Evolutionary conservation across 2,888 invertebrate genomes (phyloP), one percentile per base, ranked within the genome.

Genomic region (Drosophila bunnanda): DNA sequence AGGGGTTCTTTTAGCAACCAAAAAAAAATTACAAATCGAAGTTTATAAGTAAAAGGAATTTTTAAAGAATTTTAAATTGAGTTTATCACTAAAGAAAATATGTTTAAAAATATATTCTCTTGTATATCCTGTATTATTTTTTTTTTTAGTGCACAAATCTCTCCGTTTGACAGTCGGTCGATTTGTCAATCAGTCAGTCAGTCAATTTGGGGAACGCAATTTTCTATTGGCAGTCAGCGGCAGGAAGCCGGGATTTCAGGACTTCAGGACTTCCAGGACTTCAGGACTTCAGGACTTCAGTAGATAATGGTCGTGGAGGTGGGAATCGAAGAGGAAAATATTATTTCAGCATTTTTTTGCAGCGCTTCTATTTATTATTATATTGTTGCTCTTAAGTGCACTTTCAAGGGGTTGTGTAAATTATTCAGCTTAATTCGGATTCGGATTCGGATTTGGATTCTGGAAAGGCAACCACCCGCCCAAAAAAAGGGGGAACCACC

Each of bases 391-490:
- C 57, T 77, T 89, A 82, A 89, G 86, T 88, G 86, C 85, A 82
- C 77, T 85, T 82, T 73, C 52, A 69, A 77, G 81, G 88, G 83
- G 77, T 89, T 80, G 86, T 86, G 86, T 79, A 86, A 88, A 86
- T 86, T 86, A 88, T 89, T 81, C 89, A 86, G 88, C 79, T 89
- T 86, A 89, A 89, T 89, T 88, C 86, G 65, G 73, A 85, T 79
- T 74, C 76, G 50, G 70, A 30, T 32, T 17, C 48, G 48, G 30
- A 44, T 25, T 36, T 6, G 15, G 36, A 36, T 15, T 46, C 12
- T n/a, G 65, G 55, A 39, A 28, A 15, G 46, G 48, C 32, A 36
- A 20, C 36, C 20, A 25, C 28, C 43, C 58, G 58, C 32, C 44
- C 36, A 30, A 22, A 22, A 20, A 30, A 25, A n/a, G 25, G 46